Evolutionary conservation across 2,888 invertebrate species (phyloP), one percentile per base, ranked within the genome.

Genomic region (Polietes domitor): DNA sequence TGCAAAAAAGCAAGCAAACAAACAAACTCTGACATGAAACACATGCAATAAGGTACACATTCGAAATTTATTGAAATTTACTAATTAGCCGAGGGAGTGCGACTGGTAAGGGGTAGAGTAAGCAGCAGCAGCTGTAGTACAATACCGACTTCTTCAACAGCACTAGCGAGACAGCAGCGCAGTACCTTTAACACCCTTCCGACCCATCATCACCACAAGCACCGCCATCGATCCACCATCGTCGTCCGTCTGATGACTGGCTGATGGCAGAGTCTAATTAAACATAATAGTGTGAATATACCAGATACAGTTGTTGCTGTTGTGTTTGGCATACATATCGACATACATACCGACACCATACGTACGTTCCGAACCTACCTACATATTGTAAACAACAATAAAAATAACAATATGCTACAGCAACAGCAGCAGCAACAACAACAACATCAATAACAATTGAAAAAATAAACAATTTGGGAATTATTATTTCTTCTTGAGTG

Each of bases 401-500:
- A 32, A 63, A 26, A 19, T 41, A 37, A 12, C 68, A 68, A 43
- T 68, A 43, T 68, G 41, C 21, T 55, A 21, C 21, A n/a, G n/a
- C n/a, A n/a, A n/a, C n/a, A n/a, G n/a, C n/a, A 12, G 32, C 24
- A 68, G 15, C 43, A 68, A 68, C 68, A 68, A 41, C 41, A 61
- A 63, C 2, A 65, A 28, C 63, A 63, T n/a, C 9, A 21, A 12
- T 32, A 37, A 63, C 32, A 63, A 63, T 71, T 63, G 43, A 72
- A 65, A 26, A 21, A 74, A 70, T 68, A 58, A 72, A 72, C 65
- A 77, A 58, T 72, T 72, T 32, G 76, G 55, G 17, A 63, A 55
- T 73, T 7, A 63, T 71, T 41, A 61, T 15, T 12, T 79, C 12
- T 12, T 70, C 12, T n/a, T 28, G 47, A 61, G 61, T 61, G 24